A percentile compares a stretch with the other conserved stretches of the same genome.
These are phyloP conservation scores for Oscheius sp. DNA, from an alignment of 2,888 invertebrate species.

Conservation along the genomic window DNA sequence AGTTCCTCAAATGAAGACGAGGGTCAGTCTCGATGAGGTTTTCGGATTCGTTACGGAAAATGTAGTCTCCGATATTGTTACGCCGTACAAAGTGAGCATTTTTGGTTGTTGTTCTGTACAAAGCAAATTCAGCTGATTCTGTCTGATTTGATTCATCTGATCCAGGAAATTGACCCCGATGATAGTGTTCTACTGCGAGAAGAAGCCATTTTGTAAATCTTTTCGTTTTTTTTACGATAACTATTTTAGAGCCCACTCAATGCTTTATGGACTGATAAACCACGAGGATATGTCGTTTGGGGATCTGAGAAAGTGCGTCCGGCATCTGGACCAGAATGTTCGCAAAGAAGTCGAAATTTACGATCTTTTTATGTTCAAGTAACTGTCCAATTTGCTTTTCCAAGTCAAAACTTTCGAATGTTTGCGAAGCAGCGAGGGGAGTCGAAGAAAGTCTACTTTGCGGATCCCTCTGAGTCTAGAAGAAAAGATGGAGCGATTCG, in stretches of 20 bases:
- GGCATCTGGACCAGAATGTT: conserved; percentile 28
- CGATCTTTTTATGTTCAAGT: conserved; percentile 31
- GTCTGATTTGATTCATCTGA: conserved; percentile 7
- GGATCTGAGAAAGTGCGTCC: conserved; percentile 28
- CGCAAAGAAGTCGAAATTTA: conserved; percentile 22
- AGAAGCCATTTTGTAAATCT: conserved; percentile 14
- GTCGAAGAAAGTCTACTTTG: conserved; percentile 2
- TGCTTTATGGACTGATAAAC: conserved; percentile 28
- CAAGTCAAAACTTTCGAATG: not conserved
- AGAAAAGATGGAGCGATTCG: not conserved
- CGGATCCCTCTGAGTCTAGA: not conserved
- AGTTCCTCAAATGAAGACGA: not conserved
- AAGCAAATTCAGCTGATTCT: not conserved
- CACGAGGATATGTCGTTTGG: conserved; percentile 39
- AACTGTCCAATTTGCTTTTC: not conserved
- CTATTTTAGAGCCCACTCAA: conserved; percentile 18
- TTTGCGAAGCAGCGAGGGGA: not conserved
- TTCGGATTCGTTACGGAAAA: conserved; percentile 44
- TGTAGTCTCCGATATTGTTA: conserved; percentile 44
- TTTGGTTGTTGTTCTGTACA: no score
- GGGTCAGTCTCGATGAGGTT: conserved; percentile 45
- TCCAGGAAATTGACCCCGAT: conserved; percentile 31
- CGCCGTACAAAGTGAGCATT: conserved; percentile 35
- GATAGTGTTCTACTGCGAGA: conserved; percentile 31
- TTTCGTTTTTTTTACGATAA: not conserved